These are phyloP conservation scores for Cynopterus sphinx DNA, from an alignment of 2,797 vertebrate species.

Conservation along the genomic window DNA sequence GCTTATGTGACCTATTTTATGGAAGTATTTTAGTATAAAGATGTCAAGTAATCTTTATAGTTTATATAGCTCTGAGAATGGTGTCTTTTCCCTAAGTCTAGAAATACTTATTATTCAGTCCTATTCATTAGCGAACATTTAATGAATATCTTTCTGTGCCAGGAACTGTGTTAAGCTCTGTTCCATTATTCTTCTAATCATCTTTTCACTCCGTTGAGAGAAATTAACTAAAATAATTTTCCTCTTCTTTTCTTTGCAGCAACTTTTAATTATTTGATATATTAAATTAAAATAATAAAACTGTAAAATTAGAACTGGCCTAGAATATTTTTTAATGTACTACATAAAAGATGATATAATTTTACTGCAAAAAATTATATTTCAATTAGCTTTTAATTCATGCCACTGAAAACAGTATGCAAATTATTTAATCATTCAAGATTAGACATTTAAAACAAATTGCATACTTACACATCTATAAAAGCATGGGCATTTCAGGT, in stretches of 20 bases:
- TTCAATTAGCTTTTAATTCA: constrained; percentile 78
- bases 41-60: neutral
- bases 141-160: constrained; percentile 70
- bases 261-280: constrained; percentile 76
- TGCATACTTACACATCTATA: constrained; percentile 66
- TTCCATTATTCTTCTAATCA: constrained; percentile 64
- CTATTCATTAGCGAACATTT: constrained; percentile 58
- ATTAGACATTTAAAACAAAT: constrained; percentile 73
- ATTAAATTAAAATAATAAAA: constrained; percentile 78
- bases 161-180: constrained; percentile 63
- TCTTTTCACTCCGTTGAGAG: constrained; percentile 60
- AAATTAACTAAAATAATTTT: constrained; percentile 74
- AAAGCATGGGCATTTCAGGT: constrained; percentile 67
- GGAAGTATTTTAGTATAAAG: constrained; percentile 36
- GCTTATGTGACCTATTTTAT: neutral
- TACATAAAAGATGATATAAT: constrained; percentile 72
- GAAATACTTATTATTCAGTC: constrained; percentile 56
- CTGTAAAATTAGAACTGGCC: constrained; percentile 68
- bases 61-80: constrained; percentile 40
- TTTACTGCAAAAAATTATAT: constrained; percentile 71
- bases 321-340: constrained; percentile 73
- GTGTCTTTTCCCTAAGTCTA: constrained; percentile 17
- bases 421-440: constrained; percentile 76
- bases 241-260: constrained; percentile 70
- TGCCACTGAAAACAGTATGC: constrained; percentile 74